Base-by-base conservation (phyloP, 2,888 invertebrate genomes). In the Clunio marinus region DNA sequence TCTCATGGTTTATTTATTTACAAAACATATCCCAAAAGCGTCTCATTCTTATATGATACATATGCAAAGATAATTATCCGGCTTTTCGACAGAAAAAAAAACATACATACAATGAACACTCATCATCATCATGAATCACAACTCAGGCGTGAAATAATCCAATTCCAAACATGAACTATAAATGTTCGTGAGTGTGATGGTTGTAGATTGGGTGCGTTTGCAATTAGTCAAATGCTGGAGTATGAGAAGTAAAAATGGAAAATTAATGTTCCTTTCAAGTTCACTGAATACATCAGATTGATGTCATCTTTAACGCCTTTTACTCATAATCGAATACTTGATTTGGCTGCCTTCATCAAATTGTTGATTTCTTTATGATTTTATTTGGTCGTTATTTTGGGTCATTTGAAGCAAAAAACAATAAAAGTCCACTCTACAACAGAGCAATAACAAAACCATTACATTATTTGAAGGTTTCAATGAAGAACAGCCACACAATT, bases 21-120 rank as follows among this genome's bases (percentile, higher is more conserved):
- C 32, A 55, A 3, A 35, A 45, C 55, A 66, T 55, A 66, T 55
- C 55, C 55, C 35, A 66, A 66, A 55, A n/a, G n/a, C n/a, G n/a
- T n/a, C n/a, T 55, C n/a, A 24, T 25, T 25, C 57, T n/a, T 22
- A 57, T 57, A 27, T 27, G 55, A 51, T 66, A 28, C 66, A 66
- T 66, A 66, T 66, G 66, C 66, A 66, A 66, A 55, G 66, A 66
- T 66, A 66, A 66, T 66, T 66, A 66, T 66, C 66, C 27, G 25
- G 25, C 28, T 55, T 32, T 55, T 24, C 20, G 25, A n/a, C n/a
- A n/a, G n/a, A n/a, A n/a, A n/a, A n/a, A 66, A 25, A 28, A 63
- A 15, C 35, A 55, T 28, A 15, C 51, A 63, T 45, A 24, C n/a
- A 60, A 58, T 58, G 58, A 51, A 51, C 51, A 51, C 41, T 65